Evolutionary conservation across 2,797 vertebrate species (phyloP).

Genomic region (Platalea minor): DNA sequence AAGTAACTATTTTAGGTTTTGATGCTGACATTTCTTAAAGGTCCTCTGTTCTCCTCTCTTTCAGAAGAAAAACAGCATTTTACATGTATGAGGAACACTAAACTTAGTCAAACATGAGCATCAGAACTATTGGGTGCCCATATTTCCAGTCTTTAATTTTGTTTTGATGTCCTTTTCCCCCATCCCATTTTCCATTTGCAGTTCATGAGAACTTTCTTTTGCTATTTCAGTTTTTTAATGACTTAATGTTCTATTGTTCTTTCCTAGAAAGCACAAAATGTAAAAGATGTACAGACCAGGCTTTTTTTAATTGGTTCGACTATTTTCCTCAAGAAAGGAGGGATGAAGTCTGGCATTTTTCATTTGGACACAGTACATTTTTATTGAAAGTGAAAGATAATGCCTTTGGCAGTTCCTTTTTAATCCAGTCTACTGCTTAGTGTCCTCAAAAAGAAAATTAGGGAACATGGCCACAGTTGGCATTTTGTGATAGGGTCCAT

Average conservation of each 20-base stretch:
- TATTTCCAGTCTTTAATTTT: neutral
- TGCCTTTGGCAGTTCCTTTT: slow-evolving; percentile 52
- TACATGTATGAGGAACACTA: neutral
- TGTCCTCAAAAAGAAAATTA: slow-evolving; percentile 49
- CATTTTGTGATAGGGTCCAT: slow-evolving; percentile 49
- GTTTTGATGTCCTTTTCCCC: neutral
- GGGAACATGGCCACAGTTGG: slow-evolving; percentile 49
- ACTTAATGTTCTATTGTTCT: neutral
- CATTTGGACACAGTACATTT: slow-evolving; percentile 17
- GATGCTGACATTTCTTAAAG: neutral
- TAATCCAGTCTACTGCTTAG: slow-evolving; percentile 48
- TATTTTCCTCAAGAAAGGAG: slow-evolving; percentile 29
- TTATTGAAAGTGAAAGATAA: slow-evolving; percentile 68
- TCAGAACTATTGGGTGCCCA: neutral
- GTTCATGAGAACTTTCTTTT: neutral
- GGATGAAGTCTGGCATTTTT: slow-evolving; percentile 39
- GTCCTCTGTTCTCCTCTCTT: neutral
- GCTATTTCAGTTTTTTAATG: neutral
- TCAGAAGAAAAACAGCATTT: neutral
- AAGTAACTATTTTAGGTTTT: neutral
- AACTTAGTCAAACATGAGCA: neutral
- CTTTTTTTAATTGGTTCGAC: slow-evolving; percentile 60
- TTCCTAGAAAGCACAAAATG: slow-evolving; percentile 10
- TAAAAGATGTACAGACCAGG: slow-evolving; percentile 19
- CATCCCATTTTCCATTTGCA: neutral